These are phyloP conservation scores for Oncorhynchus masou DNA, from an alignment of 2,113 vertebrate species.

Conservation along the genomic window DNA sequence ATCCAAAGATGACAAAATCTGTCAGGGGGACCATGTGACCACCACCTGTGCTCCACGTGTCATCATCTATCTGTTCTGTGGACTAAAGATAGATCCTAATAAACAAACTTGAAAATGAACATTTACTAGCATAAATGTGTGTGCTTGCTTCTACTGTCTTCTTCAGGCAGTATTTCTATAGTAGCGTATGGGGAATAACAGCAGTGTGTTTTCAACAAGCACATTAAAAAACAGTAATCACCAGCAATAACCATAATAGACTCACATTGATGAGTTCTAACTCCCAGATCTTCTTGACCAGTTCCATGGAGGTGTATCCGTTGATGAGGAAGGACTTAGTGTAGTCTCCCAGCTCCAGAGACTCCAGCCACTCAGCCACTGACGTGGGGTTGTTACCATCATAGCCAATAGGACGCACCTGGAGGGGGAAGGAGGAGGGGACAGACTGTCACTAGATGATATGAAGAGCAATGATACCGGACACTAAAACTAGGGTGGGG, in stretches of 20 bases:
- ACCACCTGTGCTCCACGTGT: too few species aligned
- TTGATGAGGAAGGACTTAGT: constrained; percentile 97
- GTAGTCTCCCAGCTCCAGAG: constrained; percentile 94
- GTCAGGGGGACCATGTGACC: too few species aligned
- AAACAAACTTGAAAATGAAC: too few species aligned
- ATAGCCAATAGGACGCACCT: constrained; percentile 91
- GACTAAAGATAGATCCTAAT: too few species aligned
- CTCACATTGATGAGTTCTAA: constrained; percentile 98
- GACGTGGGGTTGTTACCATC: constrained; percentile 94
- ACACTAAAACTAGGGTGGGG: neutral
- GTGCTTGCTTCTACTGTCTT: too few species aligned
- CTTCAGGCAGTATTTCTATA: too few species aligned
- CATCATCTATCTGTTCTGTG: too few species aligned
- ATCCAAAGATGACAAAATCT: too few species aligned
- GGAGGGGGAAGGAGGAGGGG: constrained; percentile 36
- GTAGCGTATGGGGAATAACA: too few species aligned
- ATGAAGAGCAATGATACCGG: constrained; percentile 6
- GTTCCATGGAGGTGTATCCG: constrained; percentile 97
- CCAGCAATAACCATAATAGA: constrained; percentile 11
- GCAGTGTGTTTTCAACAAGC: too few species aligned
- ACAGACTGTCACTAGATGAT: neutral
- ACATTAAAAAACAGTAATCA: too few species aligned
- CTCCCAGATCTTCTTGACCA: constrained; percentile 99
- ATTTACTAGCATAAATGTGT: too few species aligned
- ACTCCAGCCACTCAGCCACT: constrained; percentile 97